Conservation (phyloP, 2,113 vertebrate species). For the Cephalophus harveyi region DNA sequence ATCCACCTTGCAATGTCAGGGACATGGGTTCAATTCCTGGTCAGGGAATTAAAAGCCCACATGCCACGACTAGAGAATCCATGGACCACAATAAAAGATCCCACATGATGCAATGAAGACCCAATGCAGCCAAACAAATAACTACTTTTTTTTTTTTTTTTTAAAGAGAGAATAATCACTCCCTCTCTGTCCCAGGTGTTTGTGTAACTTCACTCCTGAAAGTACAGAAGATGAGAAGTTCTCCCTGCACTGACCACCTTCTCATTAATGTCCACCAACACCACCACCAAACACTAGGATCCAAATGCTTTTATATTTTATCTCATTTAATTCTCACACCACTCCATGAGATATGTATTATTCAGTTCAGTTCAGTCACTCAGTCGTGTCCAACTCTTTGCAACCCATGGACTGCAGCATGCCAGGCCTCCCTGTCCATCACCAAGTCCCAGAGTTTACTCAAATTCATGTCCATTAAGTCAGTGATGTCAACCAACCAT, state of each 20-base stretch:
- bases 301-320: neutral
- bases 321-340: neutral
- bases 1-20: neutral
- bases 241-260: neutral
- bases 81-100: neutral
- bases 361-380: neutral
- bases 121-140: neutral
- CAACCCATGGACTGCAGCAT: neutral
- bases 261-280: neutral
- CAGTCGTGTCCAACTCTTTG: neutral
- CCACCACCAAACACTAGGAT: neutral
- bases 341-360: neutral
- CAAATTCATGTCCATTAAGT: neutral
- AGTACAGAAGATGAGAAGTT: neutral
- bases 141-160: too few relatives aligned
- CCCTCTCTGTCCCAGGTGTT: neutral
- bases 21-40: neutral
- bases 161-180: neutral
- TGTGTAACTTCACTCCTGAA: neutral
- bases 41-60: neutral
- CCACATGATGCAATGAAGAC: neutral
- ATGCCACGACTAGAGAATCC: neutral
- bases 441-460: accelerated
- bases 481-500: neutral
- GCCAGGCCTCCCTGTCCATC: neutral